Evolutionary conservation across 2,888 invertebrate species (phyloP), one percentile per base, ranked within the genome.

Genomic region (Steinernema hermaphroditum): DNA sequence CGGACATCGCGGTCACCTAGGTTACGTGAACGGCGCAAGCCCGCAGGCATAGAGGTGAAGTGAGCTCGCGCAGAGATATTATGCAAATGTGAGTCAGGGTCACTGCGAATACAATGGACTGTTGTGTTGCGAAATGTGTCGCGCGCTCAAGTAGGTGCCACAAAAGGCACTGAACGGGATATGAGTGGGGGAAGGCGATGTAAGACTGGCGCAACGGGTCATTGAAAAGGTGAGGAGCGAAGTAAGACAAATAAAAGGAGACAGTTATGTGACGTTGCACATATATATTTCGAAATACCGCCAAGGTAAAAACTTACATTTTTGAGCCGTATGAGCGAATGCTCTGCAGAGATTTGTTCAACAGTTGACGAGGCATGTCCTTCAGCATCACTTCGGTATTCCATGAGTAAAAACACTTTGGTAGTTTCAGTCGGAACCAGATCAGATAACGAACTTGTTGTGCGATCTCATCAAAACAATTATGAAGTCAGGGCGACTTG

Each of bases 81-180:
- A 54, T 54, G 54, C 54, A 54, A 54, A 54, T 54, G 54, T 54
- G 54, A 54, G 54, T 54, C 54, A 54, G 54, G 54, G 54, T 54
- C 54, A 54, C 24, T 22, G 2, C 24, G 16, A 22, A 16, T 12
- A 54, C 54, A 54, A 54, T 54, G 27, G 24, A 6, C 54, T 12
- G 24, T 27, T 54, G 27, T 54, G 54, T 54, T 54, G 54, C 54
- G 27, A 54, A 54, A 54, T 54, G 54, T 54, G 54, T 54, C 54
- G 54, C 54, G 54, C 27, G 24, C 46, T 4, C 46, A 19, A 16
- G 16, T 46, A 46, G 46, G 54, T 54, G 54, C 54, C 54, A 54
- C 54, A 22, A 54, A 22, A 54, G 54, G 2, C n/a, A 54, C n/a
- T 14, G 54, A 22, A 54, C n/a, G 54, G 24, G 54, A 54, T 22